Evolutionary conservation across 2,888 invertebrate species (phyloP), one percentile per base, ranked within the genome.

Genomic region (Sylvicola fuscatus): DNA sequence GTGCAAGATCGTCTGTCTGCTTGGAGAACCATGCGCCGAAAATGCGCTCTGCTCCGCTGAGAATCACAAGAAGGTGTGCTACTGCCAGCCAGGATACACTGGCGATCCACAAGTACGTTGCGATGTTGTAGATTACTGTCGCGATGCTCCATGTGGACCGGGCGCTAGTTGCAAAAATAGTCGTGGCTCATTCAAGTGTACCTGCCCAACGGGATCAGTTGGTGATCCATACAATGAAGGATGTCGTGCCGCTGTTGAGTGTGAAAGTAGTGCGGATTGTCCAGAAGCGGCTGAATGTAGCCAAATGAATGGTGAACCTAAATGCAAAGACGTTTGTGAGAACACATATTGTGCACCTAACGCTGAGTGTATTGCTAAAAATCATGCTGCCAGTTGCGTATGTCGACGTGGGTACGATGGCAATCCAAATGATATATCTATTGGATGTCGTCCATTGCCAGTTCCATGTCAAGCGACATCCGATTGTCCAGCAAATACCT

Each of bases 221-320:
- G 89, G 89, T 2, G 80, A 90, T 60, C 75, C 89, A 2, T 81
- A 82, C 48, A 72, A 72, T 43, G 78, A 80, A 49, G 86, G 86
- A 16, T 87, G 89, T 47, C 72, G 68, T 39, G 66, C 72, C 40
- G 72, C 84, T n/a, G 75, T 76, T 21, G 86, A 87, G 58, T 90
- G 89, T 52, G 63, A 69, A 42, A 64, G 66, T 31, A 73, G 86
- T 48, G 64, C 69, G 38, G 86, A 87, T 50, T 90, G 90, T 50
- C 87, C 87, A 4, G 52, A 64, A 27, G 72, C 73, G 40, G 86
- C 87, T 12, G 72, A 74, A 49, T 89, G 87, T 51, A 68, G 72
- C 14, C 66, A 68, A 42, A 62, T 68, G 3, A 74, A 74, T 47
- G 78, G 78, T 31, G 60, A 70, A 35, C 72, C 78, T 31, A 86